These are phyloP conservation scores for Gasterosteus aculeatus DNA, from an alignment of 2,113 vertebrate genomes.

Conservation along the genomic window DNA sequence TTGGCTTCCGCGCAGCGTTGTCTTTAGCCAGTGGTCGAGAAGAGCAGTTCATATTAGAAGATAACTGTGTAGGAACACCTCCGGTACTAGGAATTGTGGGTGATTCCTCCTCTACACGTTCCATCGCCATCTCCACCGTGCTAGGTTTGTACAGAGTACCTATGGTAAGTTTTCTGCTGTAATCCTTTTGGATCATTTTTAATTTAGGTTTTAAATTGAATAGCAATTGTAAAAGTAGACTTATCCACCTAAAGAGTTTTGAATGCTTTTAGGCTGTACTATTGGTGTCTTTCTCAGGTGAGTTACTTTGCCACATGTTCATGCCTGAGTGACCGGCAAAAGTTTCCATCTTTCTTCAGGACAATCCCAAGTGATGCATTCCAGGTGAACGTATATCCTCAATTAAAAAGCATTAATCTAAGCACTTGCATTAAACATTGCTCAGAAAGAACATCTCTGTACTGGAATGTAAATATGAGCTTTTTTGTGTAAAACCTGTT, in stretches of 20 bases:
- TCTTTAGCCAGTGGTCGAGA: conserved; percentile 65
- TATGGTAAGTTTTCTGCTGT: conserved; percentile 54
- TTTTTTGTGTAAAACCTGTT: not conserved
- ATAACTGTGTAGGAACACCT: conserved; percentile 59
- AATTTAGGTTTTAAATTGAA: not conserved
- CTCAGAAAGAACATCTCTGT: not conserved
- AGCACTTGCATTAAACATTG: not conserved
- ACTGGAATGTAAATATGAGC: too few relatives aligned
- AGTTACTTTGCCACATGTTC: conserved; percentile 33
- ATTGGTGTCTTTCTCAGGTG: conserved; percentile 3
- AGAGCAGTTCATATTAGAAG: conserved; percentile 22
- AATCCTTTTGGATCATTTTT: not conserved
- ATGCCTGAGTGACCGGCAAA: conserved; percentile 11
- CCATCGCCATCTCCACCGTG: conserved; percentile 72
- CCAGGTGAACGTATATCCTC: conserved; percentile 1
- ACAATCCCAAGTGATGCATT: conserved; percentile 28
- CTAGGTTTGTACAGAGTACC: conserved; percentile 73
- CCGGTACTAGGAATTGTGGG: conserved; percentile 75
- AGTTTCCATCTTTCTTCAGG: conserved; percentile 25
- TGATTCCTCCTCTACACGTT: conserved; percentile 70
- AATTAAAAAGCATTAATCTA: not conserved
- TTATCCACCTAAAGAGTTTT: too few relatives aligned
- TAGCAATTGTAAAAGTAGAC: too few relatives aligned
- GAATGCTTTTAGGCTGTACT: not conserved
- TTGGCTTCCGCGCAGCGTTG: conserved; percentile 70